phyloP scores from a whole-genome alignment of 1,140 invertebrate genomes.

The Matsumurasca onukii region DNA sequence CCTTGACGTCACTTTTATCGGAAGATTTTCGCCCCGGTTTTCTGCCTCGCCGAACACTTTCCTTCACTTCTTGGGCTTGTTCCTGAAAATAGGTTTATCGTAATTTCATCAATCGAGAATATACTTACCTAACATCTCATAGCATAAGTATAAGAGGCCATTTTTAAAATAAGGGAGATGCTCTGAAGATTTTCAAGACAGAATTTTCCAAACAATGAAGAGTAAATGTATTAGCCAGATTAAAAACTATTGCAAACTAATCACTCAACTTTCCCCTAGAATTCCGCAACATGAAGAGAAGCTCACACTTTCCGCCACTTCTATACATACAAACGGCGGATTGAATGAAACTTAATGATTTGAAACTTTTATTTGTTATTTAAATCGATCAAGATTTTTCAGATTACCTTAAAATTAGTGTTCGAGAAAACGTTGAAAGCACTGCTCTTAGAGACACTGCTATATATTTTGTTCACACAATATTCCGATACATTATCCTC shows the following conservation, averaged over 20 bases:
- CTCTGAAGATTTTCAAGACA: neutral
- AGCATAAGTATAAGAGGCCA: neutral
- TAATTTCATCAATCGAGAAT: neutral
- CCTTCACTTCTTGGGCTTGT: conserved; percentile 59
- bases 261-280: neutral
- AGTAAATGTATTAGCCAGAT: neutral
- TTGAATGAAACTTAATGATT: too few relatives aligned
- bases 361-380: too few relatives aligned
- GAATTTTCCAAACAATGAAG: neutral
- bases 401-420: too few relatives aligned
- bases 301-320: too few relatives aligned
- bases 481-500: neutral
- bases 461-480: too few relatives aligned
- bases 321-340: too few relatives aligned
- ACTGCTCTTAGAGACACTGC: too few relatives aligned
- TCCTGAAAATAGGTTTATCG: conserved; percentile 31
- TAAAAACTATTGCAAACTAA: neutral
- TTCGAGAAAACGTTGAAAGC: too few relatives aligned
- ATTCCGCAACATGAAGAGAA: too few relatives aligned
- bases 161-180: neutral
- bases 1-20: conserved; percentile 92
- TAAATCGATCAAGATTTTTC: too few relatives aligned
- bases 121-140: neutral
- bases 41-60: conserved; percentile 81
- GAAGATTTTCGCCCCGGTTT: conserved; percentile 83